A percentile compares a stretch with the other conserved stretches of the same genome.
These are phyloP conservation scores for Sebastes aleutianus DNA, from an alignment of 2,797 vertebrate genomes.

Conservation along the genomic window DNA sequence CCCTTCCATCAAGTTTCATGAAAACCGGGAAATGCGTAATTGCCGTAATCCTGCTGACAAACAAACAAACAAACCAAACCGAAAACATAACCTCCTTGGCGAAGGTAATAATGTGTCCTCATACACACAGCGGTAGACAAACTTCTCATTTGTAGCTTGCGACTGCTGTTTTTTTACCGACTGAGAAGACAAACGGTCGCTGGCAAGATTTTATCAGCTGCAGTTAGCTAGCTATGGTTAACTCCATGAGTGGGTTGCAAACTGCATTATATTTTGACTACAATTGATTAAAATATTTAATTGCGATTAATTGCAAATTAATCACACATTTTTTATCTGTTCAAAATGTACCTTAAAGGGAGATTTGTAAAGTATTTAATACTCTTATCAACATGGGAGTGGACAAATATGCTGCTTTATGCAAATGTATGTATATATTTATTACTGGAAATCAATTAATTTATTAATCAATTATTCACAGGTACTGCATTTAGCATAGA, in stretches of 20 bases:
- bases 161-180: background rate
- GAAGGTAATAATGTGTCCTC: too few species aligned
- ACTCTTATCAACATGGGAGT: too few species aligned
- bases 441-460: too few species aligned
- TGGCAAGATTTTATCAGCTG: background rate
- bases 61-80: background rate
- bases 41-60: background rate
- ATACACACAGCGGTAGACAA: background rate
- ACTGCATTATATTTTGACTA: background rate
- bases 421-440: too few species aligned
- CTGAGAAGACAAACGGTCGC: background rate
- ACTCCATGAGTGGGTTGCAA: background rate
- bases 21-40: background rate
- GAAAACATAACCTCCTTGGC: background rate
- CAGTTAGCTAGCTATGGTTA: background rate
- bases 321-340: too few species aligned
- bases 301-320: too few species aligned
- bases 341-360: too few species aligned
- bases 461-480: too few species aligned
- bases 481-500: too few species aligned
- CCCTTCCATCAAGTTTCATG: background rate
- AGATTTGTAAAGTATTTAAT: too few species aligned
- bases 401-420: too few species aligned
- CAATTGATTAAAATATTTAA: too few species aligned
- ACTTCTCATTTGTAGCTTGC: background rate